Base-by-base conservation (phyloP, 2,797 vertebrate genomes). In the Molothrus aeneus region DNA sequence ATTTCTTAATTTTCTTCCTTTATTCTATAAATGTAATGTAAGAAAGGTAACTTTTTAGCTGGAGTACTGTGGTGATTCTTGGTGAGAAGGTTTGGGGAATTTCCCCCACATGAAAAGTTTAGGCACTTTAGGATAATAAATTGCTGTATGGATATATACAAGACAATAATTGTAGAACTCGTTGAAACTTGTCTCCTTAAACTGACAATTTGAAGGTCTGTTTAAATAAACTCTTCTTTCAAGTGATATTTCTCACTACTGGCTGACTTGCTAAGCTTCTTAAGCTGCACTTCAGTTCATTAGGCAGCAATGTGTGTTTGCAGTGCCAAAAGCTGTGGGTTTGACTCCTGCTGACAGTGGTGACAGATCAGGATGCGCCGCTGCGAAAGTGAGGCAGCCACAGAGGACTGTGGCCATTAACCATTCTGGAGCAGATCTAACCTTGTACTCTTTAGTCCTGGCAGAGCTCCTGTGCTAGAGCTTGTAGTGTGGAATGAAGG, bases 301-400 rank as follows among this genome's bases (percentile, higher is more conserved):
- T 75, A 81, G 82, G 34, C 59, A 84, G 50, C 16, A 57, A 0
- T 9, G n/a, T 57, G 68, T 74, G 59, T 78, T 93, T 84, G 34
- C 71, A 72, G 80, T 31, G 86, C 51, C 83, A 63, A 38, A 61
- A 90, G 88, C 65, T 56, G 68, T 21, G 18, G 56, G 47, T 48
- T 53, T 54, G 70, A 6, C 56, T 86, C 54, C 50, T 40, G 47
- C 60, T 72, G 83, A 9, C 59, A 17, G 66, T 2, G 19, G 22
- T 0, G 1, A 8, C n/a, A 51, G n/a, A 7, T 18, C 15, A 8
- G n/a, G 53, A 66, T 4, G 1, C 6, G 56, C 38, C 29, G 1
- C 13, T 38, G 21, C 0, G 0, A 6, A 16, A 43, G 34, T 8
- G 43, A 74, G 84, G 63, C 28, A 54, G 38, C 77, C 13, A 4